These are phyloP conservation scores for human (Homo sapiens) DNA, from an alignment of 2,113 vertebrate genomes.

Conservation along the genomic window DNA sequence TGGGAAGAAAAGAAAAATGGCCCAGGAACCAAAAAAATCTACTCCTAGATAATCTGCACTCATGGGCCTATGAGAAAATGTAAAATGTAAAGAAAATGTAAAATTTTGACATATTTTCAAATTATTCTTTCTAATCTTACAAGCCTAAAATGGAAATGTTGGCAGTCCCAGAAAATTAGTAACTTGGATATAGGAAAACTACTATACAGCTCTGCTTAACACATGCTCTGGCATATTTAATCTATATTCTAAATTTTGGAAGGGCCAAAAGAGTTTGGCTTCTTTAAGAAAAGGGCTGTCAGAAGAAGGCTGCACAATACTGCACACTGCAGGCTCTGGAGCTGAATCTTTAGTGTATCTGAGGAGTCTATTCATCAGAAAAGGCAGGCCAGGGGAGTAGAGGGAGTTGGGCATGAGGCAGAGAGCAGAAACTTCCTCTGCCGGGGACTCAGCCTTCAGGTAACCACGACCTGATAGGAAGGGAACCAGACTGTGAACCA, in stretches of 20 bases:
- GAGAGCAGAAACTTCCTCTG: background rate
- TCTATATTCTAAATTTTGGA: slow-evolving; percentile 69
- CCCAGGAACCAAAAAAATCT: background rate
- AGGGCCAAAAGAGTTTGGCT: slow-evolving; percentile 69
- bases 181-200: slow-evolving; percentile 69
- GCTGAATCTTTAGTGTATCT: background rate
- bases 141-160: slow-evolving; percentile 72
- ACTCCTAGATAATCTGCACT: background rate
- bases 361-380: slow-evolving; percentile 16
- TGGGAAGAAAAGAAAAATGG: background rate
- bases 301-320: slow-evolving; percentile 17
- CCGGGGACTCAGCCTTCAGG: slow-evolving; percentile 14
- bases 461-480: slow-evolving; percentile 36
- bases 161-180: slow-evolving; percentile 71
- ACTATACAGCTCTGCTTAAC: slow-evolving; percentile 57
- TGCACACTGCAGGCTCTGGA: background rate
- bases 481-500: slow-evolving; percentile 28
- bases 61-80: background rate
- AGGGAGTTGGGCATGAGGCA: background rate
- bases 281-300: slow-evolving; percentile 65
- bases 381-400: background rate
- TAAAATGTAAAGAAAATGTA: background rate
- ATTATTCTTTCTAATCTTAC: slow-evolving; percentile 68
- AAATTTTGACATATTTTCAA: slow-evolving; percentile 58
- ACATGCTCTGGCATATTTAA: slow-evolving; percentile 70